phyloP scores from a whole-genome alignment of 2,888 invertebrate species.

The Lobophora halterata region DNA sequence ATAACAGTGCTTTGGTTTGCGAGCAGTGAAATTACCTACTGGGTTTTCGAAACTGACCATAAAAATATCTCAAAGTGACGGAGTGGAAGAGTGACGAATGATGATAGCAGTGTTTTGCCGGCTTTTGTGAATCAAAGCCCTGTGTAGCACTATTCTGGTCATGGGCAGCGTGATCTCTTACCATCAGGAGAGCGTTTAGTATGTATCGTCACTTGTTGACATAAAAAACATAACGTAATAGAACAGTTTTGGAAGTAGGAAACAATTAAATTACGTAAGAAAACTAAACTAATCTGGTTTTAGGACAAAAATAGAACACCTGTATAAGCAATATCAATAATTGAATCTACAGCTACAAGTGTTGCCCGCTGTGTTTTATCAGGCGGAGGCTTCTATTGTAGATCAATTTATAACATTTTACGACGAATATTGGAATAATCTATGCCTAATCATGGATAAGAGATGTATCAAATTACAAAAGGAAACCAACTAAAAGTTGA shows the following conservation, averaged over 20 bases:
- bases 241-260: neutral
- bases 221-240: no score
- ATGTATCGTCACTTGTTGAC: no score
- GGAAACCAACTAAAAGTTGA: neutral
- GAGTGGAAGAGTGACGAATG: no score
- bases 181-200: no score
- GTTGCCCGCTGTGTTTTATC: conserved; percentile 24
- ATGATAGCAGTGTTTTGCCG: no score
- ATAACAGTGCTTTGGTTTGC: no score
- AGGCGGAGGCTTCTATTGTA: conserved; percentile 19
- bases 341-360: conserved; percentile 12
- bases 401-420: neutral
- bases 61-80: no score
- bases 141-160: no score
- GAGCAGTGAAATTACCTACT: no score
- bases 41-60: no score
- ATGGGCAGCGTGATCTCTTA: no score
- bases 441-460: neutral
- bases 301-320: conserved; percentile 16
- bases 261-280: neutral
- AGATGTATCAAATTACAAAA: conserved; percentile 6
- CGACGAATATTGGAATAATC: neutral
- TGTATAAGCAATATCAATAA: conserved; percentile 18
- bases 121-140: no score
- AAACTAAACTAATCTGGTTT: neutral